These are phyloP conservation scores for Carassius carassius DNA, from an alignment of 2,113 vertebrate genomes.

Conservation along the genomic window DNA sequence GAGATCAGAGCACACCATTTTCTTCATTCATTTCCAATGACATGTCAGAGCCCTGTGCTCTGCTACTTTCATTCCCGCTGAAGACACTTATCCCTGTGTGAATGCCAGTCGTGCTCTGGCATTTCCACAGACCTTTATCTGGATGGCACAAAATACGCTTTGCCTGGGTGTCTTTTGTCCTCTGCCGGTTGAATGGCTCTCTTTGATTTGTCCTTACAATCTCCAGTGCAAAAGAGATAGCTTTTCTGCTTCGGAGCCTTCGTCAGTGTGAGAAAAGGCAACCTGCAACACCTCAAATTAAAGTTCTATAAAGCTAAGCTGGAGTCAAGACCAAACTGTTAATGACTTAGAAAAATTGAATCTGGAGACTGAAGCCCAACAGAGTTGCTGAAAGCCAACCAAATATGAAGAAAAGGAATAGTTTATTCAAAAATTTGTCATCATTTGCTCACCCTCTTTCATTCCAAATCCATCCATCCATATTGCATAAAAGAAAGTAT, in stretches of 20 bases:
- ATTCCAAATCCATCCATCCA: neutral
- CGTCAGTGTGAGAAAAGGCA: slow-evolving; percentile 49
- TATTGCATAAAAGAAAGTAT: no score
- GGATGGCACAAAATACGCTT: slow-evolving; percentile 66
- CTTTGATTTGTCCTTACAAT: slow-evolving; percentile 74
- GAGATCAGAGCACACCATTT: slow-evolving; percentile 59
- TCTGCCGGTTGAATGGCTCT: slow-evolving; percentile 71
- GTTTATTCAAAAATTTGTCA: neutral
- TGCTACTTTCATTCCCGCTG: slow-evolving; percentile 69
- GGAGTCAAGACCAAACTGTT: slow-evolving; percentile 1
- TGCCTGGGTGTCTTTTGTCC: slow-evolving; percentile 75
- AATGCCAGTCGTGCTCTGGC: slow-evolving; percentile 65
- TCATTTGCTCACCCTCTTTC: neutral
- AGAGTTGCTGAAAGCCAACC: neutral
- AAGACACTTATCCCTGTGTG: slow-evolving; percentile 74
- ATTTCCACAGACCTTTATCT: slow-evolving; percentile 78
- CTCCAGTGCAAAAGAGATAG: slow-evolving; percentile 65
- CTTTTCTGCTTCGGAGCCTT: slow-evolving; percentile 60
- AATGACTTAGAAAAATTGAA: neutral
- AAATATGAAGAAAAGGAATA: neutral
- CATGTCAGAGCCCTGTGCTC: slow-evolving; percentile 65
- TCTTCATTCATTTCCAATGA: slow-evolving; percentile 68
- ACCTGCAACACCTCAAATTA: slow-evolving; percentile 10
- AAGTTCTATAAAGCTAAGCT: neutral
- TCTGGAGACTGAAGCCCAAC: neutral